phyloP scores from a whole-genome alignment of 1,140 invertebrate species.

The Drosophila lacertosa region DNA sequence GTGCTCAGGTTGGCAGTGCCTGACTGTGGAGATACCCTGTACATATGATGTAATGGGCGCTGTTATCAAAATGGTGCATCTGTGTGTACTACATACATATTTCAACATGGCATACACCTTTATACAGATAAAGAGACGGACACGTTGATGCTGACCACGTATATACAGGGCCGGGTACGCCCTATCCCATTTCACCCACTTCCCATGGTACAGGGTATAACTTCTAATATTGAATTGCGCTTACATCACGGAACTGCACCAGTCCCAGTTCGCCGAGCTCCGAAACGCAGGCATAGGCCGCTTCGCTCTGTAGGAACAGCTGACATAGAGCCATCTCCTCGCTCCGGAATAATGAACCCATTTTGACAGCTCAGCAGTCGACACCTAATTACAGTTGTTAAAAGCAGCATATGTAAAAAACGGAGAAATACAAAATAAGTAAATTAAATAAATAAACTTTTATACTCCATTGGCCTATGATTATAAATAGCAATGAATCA shows the following conservation, averaged over 20 bases:
- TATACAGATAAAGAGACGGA: no score
- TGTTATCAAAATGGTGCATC: no score
- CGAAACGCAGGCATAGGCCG: constrained; percentile 94
- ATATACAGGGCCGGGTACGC: no score
- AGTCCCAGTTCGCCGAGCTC: constrained; percentile 94
- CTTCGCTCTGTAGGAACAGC: constrained; percentile 95
- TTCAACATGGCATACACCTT: no score
- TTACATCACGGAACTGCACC: constrained; percentile 96
- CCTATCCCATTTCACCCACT: no score
- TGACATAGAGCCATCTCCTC: constrained; percentile 95
- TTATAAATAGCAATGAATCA: constrained; percentile 13
- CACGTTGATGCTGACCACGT: no score
- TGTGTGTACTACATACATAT: no score
- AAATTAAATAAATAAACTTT: neutral
- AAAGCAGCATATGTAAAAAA: neutral
- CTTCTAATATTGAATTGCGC: constrained; percentile 75
- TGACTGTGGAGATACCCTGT: no score
- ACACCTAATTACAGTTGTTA: constrained; percentile 36
- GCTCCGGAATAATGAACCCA: constrained; percentile 93
- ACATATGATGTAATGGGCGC: no score
- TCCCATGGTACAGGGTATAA: no score
- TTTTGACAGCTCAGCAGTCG: constrained; percentile 31
- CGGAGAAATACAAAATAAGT: neutral
- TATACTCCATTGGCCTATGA: neutral
- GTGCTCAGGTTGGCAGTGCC: no score